These are phyloP conservation scores for Drosophila antonietae DNA, from an alignment of 2,888 invertebrate genomes.

Conservation along the genomic window DNA sequence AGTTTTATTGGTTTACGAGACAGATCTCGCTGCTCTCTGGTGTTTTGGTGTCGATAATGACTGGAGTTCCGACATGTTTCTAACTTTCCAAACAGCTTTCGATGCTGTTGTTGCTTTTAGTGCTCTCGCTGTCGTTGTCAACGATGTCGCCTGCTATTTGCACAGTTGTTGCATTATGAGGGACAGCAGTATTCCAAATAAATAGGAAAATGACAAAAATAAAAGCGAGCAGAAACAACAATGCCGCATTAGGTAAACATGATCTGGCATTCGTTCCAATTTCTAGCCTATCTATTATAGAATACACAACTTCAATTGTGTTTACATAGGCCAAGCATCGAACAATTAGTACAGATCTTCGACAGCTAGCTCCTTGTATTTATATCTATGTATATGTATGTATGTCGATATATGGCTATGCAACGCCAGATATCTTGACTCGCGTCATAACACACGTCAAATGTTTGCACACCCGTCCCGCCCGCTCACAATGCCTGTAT, in stretches of 20 bases:
- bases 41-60: conserved; percentile 40
- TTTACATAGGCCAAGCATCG: conserved; percentile 66
- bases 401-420: conserved; percentile 1
- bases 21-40: conserved; percentile 38
- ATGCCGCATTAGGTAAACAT: conserved; percentile 77
- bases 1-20: conserved; percentile 13
- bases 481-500: conserved; percentile 17
- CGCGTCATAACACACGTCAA: conserved; percentile 83
- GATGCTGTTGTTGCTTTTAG: conserved; percentile 33
- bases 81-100: conserved; percentile 79
- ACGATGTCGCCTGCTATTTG: conserved; percentile 77
- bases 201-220: conserved; percentile 61
- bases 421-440: conserved; percentile 56
- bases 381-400: not conserved
- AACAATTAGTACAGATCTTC: conserved; percentile 63
- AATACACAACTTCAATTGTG: conserved; percentile 63
- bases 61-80: conserved; percentile 58
- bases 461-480: conserved; percentile 76
- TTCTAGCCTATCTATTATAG: conserved; percentile 57
- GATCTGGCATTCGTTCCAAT: conserved; percentile 79
- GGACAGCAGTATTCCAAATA: conserved; percentile 65
- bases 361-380: conserved; percentile 31
- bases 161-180: conserved; percentile 77
- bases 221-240: conserved; percentile 66
- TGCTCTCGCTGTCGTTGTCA: conserved; percentile 26